A percentile compares a stretch with the other conserved stretches of the same genome.
phyloP scores from a whole-genome alignment of 2,113 vertebrate species.

The Ardeotis arabs region DNA sequence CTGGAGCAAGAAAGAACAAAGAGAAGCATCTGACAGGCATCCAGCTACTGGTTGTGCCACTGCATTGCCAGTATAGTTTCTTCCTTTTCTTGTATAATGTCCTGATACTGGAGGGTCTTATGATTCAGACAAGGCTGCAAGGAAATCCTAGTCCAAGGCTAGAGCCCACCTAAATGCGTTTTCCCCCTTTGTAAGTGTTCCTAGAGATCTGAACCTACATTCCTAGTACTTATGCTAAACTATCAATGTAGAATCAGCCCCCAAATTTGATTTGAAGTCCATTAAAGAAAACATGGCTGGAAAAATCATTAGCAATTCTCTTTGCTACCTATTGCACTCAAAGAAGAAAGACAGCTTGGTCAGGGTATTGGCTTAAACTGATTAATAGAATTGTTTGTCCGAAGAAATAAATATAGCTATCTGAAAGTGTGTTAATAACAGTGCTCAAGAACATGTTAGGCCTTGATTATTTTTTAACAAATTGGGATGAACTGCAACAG shows the following conservation, averaged over 20 bases:
- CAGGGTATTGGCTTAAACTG: background rate
- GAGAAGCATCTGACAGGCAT: background rate
- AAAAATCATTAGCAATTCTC: conserved; percentile 44
- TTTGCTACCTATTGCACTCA: background rate
- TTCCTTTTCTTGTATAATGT: background rate
- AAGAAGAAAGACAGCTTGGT: background rate
- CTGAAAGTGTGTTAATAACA: background rate
- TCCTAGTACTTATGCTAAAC: background rate
- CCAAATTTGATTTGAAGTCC: background rate
- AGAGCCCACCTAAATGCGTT: background rate
- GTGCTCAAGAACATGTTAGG: background rate
- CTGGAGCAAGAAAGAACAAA: background rate
- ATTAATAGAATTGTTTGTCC: conserved; percentile 31
- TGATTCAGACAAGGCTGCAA: background rate
- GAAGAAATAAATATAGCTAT: conserved; percentile 24
- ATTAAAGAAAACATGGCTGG: conserved; percentile 20
- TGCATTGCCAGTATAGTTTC: background rate
- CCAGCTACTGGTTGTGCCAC: background rate
- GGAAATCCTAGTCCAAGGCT: background rate
- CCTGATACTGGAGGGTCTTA: background rate
- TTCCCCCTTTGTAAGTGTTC: background rate
- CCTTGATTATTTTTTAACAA: conserved; percentile 16
- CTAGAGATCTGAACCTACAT: background rate
- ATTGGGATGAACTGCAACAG: background rate
- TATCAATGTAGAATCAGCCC: background rate